Evolutionary conservation across 1,140 invertebrate genomes (phyloP).

Genomic region (Atta texana): DNA sequence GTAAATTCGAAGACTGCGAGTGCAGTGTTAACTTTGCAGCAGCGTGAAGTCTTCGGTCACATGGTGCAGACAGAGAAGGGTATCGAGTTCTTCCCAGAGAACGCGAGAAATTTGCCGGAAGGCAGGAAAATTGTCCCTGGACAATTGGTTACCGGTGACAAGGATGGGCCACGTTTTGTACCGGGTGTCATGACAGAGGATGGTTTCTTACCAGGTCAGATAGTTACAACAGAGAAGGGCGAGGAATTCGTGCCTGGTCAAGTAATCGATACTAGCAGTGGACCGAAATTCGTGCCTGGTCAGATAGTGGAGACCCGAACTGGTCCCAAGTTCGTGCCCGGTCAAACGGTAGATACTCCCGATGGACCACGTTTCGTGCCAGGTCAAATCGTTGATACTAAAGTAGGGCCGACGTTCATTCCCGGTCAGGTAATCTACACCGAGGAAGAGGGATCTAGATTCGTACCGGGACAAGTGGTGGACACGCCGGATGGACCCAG

Average conservation of each 20-base stretch:
- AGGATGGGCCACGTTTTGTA: constrained; percentile 89
- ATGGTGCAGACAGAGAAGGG: constrained; percentile 90
- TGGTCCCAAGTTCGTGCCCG: constrained; percentile 90
- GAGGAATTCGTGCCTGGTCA: constrained; percentile 90
- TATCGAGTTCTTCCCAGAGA: constrained; percentile 91
- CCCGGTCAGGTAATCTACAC: constrained; percentile 91
- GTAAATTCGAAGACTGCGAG: constrained; percentile 88
- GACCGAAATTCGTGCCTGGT: constrained; percentile 90
- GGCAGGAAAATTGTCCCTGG: constrained; percentile 89
- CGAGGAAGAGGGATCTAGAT: constrained; percentile 90
- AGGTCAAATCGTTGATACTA: constrained; percentile 91
- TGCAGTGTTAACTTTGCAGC: constrained; percentile 79
- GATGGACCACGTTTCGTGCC: constrained; percentile 90
- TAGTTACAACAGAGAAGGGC: constrained; percentile 89
- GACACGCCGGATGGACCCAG: constrained; percentile 90
- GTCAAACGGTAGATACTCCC: constrained; percentile 90
- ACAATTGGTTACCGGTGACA: constrained; percentile 88
- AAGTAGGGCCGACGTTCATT: constrained; percentile 91
- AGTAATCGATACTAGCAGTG: constrained; percentile 87
- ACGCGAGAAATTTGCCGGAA: constrained; percentile 82
- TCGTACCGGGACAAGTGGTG: constrained; percentile 91
- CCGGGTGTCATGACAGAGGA: constrained; percentile 90
- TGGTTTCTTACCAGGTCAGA: constrained; percentile 91
- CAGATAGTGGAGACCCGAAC: constrained; percentile 90
- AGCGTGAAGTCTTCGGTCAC: constrained; percentile 89